Percentiles rank a stretch among this genome's conserved stretches.
phyloP scores from a whole-genome alignment of 1,140 invertebrate genomes.

The Mizuhopecten yessoensis region DNA sequence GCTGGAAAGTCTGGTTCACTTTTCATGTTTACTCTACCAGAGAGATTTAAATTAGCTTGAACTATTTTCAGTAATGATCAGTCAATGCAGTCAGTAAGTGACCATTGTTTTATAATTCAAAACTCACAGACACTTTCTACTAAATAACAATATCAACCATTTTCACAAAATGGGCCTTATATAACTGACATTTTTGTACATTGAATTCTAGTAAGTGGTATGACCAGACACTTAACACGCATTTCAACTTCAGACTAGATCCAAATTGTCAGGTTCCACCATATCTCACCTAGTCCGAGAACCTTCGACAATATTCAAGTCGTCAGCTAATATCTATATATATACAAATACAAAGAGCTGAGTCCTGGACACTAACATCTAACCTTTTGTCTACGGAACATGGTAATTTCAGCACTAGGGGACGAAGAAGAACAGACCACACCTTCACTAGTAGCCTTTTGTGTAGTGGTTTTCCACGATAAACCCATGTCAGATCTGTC shows the following conservation, averaged over 20 bases:
- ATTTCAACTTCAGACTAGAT: background rate
- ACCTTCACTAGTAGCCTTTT: background rate
- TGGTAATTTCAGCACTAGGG: slow-evolving; percentile 30
- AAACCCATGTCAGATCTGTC: background rate
- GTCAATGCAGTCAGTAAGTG: too few species aligned
- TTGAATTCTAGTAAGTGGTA: background rate
- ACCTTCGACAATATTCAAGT: background rate
- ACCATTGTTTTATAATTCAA: too few species aligned
- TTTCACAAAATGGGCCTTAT: background rate
- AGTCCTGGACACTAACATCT: background rate
- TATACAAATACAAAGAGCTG: background rate
- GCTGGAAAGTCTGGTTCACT: background rate
- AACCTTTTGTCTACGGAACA: background rate
- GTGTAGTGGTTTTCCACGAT: background rate
- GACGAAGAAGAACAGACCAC: background rate
- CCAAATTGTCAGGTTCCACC: background rate
- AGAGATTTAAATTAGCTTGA: too few species aligned
- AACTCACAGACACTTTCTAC: too few species aligned
- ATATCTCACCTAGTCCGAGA: background rate
- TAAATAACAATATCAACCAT: too few species aligned
- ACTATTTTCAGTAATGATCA: too few species aligned
- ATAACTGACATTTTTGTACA: too few species aligned
- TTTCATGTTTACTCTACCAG: too few species aligned
- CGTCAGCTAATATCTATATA: too few species aligned
- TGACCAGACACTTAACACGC: background rate